Evolutionary conservation across 2,113 vertebrate species (phyloP), one percentile per base, ranked within the genome.

Genomic region (Hippoglossus stenolepis): DNA sequence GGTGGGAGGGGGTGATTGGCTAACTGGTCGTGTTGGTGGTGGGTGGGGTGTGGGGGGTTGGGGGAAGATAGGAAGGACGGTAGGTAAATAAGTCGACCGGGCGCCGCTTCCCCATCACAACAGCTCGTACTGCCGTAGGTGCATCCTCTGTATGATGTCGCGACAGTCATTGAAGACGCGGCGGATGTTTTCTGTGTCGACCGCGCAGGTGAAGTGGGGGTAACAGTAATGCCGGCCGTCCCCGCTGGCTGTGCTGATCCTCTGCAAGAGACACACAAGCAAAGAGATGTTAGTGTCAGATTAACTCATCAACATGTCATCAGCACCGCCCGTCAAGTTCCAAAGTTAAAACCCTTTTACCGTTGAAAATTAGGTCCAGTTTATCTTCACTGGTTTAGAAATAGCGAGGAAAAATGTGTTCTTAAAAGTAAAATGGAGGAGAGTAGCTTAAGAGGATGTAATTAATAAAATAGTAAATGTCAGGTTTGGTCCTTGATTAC

Each of bases 81-180:
- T 73, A 73, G 79, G 71, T 78, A 61, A 76, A 68, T 80, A 71
- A 54, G 78, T 60, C 58, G 73, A 24, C 65, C 4, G 20, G 75
- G 64, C 3, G 66, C 31, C 9, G 24, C 78, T 51, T 1, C 94
- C 94, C 92, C 93, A 97, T 99, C 95, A 99, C 94, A 99, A 97
- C 92, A 99, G 96, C 96, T 99, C 98, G 17, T 99, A 99, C 93
- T 99, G 98, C 73, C 98, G 97, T 75, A 99, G 97, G 93, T 99
- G 98, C 98, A 99, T 99, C 94, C 97, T 95, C 95, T 99, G 98
- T 90, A 99, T 99, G 96, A 99, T 99, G 96, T 99, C 98, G 40
- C 97, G 96, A 94, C 98, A 99, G 96, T 99, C 98, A 90, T 96
- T 98, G 96, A 99, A 99, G 94, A 99, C 98, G 45, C 97, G 96